Percentiles rank a stretch among this genome's conserved stretches.
Evolutionary conservation across 2,888 invertebrate species (phyloP).

Genomic region (Idaea straminata): DNA sequence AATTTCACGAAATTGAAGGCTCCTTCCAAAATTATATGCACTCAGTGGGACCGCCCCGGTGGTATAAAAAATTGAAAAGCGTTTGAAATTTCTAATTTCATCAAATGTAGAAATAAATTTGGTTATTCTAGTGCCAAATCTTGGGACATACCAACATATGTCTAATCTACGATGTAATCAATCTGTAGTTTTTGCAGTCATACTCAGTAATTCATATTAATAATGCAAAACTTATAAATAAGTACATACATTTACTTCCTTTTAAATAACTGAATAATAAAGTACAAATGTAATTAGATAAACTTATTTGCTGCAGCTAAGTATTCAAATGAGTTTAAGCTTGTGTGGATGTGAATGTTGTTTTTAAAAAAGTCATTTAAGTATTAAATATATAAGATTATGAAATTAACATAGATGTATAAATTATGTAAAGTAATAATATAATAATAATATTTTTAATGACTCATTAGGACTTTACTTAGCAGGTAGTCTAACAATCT

Average conservation of each 20-base stretch:
- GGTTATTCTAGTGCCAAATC: too few relatives aligned
- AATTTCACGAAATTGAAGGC: too few relatives aligned
- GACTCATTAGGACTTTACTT: not conserved
- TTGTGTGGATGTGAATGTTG: not conserved
- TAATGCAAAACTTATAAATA: too few relatives aligned
- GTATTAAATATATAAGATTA: not conserved
- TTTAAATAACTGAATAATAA: not conserved
- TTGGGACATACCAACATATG: too few relatives aligned
- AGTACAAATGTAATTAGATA: not conserved
- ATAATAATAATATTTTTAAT: not conserved
- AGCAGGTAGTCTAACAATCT: not conserved
- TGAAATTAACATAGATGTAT: not conserved
- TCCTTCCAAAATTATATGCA: too few relatives aligned
- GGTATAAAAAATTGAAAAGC: too few relatives aligned
- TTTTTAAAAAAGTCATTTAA: not conserved
- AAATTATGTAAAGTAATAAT: not conserved
- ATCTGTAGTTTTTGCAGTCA: constrained; percentile 23
- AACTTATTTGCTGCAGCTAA: not conserved
- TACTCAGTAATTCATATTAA: constrained; percentile 8
- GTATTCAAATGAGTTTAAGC: not conserved
- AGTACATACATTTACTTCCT: too few relatives aligned
- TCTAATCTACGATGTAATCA: constrained; percentile 9
- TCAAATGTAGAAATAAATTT: too few relatives aligned
- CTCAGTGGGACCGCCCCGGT: too few relatives aligned
- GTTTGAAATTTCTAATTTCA: too few relatives aligned